Percentiles rank a stretch among this genome's conserved stretches.
Conservation (phyloP, 1,140 invertebrate genomes). For the Hyphantria cunea region DNA sequence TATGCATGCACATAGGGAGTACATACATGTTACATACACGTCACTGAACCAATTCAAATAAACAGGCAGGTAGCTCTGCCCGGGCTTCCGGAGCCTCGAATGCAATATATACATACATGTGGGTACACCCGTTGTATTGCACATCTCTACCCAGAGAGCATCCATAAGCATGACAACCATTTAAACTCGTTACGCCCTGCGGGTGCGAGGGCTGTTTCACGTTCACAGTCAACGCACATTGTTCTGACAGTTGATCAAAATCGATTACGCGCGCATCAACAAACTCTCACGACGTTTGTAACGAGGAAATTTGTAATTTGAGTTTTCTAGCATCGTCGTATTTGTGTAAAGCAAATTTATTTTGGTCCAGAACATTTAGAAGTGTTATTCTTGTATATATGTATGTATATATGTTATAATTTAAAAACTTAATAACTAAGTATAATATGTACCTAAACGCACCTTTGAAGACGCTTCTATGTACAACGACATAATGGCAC, state of each 20-base stretch:
- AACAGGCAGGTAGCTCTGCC: constrained; percentile 6
- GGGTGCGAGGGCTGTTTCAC: constrained; percentile 2
- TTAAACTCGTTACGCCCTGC: constrained; percentile 14
- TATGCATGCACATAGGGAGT: background rate
- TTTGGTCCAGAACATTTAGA: background rate
- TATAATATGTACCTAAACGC: background rate
- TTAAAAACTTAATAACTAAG: too few relatives aligned
- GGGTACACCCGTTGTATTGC: background rate
- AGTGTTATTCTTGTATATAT: too few relatives aligned
- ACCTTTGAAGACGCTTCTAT: background rate
- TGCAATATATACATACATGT: background rate
- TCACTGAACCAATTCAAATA: constrained; percentile 5
- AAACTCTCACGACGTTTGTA: background rate
- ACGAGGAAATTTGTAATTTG: background rate
- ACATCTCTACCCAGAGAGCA: constrained; percentile 3
- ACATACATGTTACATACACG: background rate
- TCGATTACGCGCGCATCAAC: constrained; percentile 13
- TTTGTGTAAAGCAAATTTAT: background rate
- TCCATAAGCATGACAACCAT: constrained; percentile 27
- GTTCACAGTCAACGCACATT: constrained; percentile 14
- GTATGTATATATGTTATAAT: too few relatives aligned
- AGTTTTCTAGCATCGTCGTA: background rate
- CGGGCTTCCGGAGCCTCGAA: background rate
- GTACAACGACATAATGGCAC: background rate
- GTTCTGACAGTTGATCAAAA: constrained; percentile 24